Evolutionary conservation across 1,140 invertebrate genomes (phyloP), one percentile per base, ranked within the genome.

Genomic region (Anadara kagoshimensis): DNA sequence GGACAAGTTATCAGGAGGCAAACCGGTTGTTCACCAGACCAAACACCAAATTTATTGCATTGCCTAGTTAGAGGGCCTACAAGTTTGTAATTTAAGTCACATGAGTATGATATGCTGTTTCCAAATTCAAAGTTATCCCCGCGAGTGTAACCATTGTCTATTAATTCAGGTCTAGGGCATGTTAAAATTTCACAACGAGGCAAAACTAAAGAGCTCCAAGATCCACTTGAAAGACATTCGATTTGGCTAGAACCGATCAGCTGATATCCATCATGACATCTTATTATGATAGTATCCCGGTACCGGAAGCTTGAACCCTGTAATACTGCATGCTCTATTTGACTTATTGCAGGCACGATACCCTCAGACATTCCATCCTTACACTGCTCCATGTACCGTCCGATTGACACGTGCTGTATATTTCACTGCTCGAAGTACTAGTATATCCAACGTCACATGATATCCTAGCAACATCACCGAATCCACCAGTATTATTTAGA

Each of bases 101-200:
- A 91, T 1, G 26, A 29, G 76, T 90, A 90, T 2, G 76, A 64
- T 0, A 88, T 78, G n/a, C 85, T 88, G 73, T 92, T 91, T 7
- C 89, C 88, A 73, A 89, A 93, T 22, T 78, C 88, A 78, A 91
- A 93, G 0, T 86, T 94, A 0, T 92, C 85, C 73, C 97, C 96
- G 41, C 93, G 92, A 5, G 94, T 91, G n/a, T 92, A 92, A 18
- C 96, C 97, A 84, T 96, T 95, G 0, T 93, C 90, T 67, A 97
- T 88, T 0, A 93, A 92, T n/a, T 94, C 91, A 4, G 98, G 93
- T 84, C 12, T n/a, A 18, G 67, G 57, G 53, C 76, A 78, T 10
- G 36, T n/a, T 4, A 71, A 47, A 24, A 51, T 54, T 10, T 51
- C 29, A 58, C 76, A 78, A 14, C 2, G 22, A 7, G 76, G 74